Base-by-base conservation (phyloP, 2,113 vertebrate species). In the Petaurus breviceps region DNA sequence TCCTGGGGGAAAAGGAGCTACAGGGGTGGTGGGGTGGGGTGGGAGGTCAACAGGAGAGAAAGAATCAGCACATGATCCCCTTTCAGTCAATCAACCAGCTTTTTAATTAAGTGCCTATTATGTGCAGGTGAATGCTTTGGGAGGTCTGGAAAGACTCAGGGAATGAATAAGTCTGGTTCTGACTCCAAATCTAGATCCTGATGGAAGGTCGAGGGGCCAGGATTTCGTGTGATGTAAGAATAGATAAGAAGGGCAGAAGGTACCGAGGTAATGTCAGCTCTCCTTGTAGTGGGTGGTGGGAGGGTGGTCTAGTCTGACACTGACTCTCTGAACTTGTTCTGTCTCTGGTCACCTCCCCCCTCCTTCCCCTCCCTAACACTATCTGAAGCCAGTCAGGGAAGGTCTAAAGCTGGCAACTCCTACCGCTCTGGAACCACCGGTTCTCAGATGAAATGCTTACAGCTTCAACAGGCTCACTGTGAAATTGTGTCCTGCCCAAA, bases 401-500 rank as follows among this genome's bases (percentile, higher is more conserved):
- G 68, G 68, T 22, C 14, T 8, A 77, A 77, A 14, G 68, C 14
- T 77, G 37, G 19, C 68, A n/a, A 77, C 1, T 77, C 37, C 37
- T 19, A 19, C 0, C 1, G 0, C 0, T n/a, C 68, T 19, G 19
- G 37, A 10, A 16, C 68, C 14, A 1, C 5, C 47, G 0, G 4
- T 77, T 77, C 37, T 77, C 68, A 7, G 6, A 77, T 37, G 68
- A 31, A 68, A 12, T 0, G 1, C 31, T 11, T 4, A 37, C 31
- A 37, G 11, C 6, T 28, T 57, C 23, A 14, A 68, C 12, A 0
- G 10, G 10, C 31, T 28, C 55, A 28, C 26, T 3, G 28, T 61
- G 57, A 61, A 19, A 77, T 22, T 77, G 37, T 77, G 14, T 1
- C 37, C 5, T n/a, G 37, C 68, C 19, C n/a, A 1, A 19, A 22